A percentile compares a stretch with the other conserved stretches of the same genome.
Evolutionary conservation across 1,140 invertebrate species (phyloP).

Genomic region (Thaumatotibia leucotreta): DNA sequence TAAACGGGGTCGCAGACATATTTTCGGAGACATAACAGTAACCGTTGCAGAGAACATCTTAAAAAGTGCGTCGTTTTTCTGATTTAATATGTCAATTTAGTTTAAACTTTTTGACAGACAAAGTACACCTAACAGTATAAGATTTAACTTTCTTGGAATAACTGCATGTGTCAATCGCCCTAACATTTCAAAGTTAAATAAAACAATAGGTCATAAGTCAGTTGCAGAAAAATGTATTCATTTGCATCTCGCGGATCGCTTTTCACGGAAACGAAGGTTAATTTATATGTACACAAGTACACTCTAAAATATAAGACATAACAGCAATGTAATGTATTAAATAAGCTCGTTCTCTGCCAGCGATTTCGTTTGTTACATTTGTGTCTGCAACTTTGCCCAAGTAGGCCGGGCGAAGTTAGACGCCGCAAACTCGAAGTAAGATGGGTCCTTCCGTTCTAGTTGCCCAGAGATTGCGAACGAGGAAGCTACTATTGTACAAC

Average conservation of each 20-base stretch:
- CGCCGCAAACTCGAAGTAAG: background rate
- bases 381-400: background rate
- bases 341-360: background rate
- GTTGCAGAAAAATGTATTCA: background rate
- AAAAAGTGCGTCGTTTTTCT: no score
- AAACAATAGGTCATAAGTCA: background rate
- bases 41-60: no score
- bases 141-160: background rate
- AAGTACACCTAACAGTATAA: background rate
- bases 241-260: background rate
- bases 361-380: background rate
- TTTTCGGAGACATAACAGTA: no score
- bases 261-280: background rate
- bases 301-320: background rate
- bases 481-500: background rate
- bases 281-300: background rate
- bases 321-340: background rate
- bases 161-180: no score
- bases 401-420: background rate
- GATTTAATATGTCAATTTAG: no score
- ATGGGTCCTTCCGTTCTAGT: background rate
- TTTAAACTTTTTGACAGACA: background rate
- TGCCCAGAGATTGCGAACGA: background rate
- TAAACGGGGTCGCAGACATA: no score
- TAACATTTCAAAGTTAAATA: background rate